Evolutionary conservation across 2,888 invertebrate genomes (phyloP).

Genomic region (Ectobius pallidus): DNA sequence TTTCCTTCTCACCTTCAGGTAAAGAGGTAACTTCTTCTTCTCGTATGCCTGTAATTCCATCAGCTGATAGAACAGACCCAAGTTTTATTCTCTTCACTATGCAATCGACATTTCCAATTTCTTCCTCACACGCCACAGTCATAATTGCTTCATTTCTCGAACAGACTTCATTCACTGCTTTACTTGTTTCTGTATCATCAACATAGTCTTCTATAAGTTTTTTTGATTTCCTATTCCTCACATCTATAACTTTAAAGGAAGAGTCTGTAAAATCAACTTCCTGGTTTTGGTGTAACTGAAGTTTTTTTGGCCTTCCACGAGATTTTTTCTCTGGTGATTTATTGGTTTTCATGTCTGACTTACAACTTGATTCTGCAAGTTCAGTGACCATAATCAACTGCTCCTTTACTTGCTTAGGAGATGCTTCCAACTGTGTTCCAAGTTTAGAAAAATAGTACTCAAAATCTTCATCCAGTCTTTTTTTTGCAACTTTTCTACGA

Average conservation of each 20-base stretch:
- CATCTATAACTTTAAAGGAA: conserved; percentile 6
- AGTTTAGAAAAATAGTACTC: conserved; percentile 44
- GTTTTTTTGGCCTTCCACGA: conserved; percentile 41
- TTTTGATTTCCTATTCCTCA: conserved; percentile 9
- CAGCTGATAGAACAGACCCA: conserved; percentile 16
- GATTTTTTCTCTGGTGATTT: conserved; percentile 29
- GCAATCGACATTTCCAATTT: conserved; percentile 24
- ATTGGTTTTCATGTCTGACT: conserved; percentile 19
- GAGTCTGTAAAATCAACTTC: conserved; percentile 19
- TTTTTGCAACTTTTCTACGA: conserved; percentile 42
- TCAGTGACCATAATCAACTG: conserved; percentile 14
- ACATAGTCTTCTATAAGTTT: conserved; percentile 5
- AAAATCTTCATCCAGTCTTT: conserved; percentile 44
- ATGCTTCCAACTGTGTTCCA: not conserved
- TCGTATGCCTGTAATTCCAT: conserved; percentile 28
- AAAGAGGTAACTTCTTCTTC: conserved; percentile 38
- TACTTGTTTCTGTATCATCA: conserved; percentile 2
- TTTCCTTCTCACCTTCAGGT: conserved; percentile 43
- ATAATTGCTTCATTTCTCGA: not conserved
- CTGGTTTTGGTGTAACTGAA: not conserved
- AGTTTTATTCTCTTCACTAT: conserved; percentile 31
- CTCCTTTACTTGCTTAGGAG: conserved; percentile 9
- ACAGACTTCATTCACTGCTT: conserved; percentile 14
- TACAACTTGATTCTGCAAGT: not conserved
- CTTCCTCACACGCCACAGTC: conserved; percentile 18